Evolutionary conservation across 2,888 invertebrate species (phyloP).

Genomic region (Biston betularia): DNA sequence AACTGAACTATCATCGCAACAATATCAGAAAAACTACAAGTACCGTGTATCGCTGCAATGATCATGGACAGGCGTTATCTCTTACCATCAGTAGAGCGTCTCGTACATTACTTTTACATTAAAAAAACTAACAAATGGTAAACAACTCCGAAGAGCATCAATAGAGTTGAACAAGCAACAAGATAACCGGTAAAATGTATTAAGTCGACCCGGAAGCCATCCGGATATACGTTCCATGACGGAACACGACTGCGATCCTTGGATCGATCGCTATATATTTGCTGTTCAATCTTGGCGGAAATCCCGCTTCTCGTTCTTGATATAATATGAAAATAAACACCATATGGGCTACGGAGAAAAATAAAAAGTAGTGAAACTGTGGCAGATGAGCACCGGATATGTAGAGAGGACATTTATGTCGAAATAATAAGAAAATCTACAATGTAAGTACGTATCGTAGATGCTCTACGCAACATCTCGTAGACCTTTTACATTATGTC

Average conservation of each 20-base stretch:
- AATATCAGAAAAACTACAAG: no score
- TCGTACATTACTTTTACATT: not conserved
- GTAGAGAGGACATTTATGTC: not conserved
- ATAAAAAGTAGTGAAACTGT: not conserved
- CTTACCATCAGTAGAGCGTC: no score
- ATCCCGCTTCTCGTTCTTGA: conserved; percentile 26
- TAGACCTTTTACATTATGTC: not conserved
- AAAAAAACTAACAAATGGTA: not conserved
- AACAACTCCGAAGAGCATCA: not conserved
- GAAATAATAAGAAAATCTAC: not conserved
- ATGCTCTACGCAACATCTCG: conserved; percentile 7
- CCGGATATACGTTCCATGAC: conserved; percentile 12
- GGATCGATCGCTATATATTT: conserved; percentile 19
- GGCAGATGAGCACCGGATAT: not conserved
- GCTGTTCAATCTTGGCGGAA: conserved; percentile 34
- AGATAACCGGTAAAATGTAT: conserved; percentile 14
- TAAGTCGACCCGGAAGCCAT: conserved; percentile 14
- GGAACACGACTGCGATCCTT: conserved; percentile 20
- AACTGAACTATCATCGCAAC: no score
- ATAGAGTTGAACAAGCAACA: not conserved
- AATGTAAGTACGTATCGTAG: not conserved
- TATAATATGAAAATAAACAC: conserved; percentile 29
- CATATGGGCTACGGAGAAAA: conserved; percentile 16
- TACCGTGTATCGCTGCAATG: no score
- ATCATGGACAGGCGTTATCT: no score